A percentile compares a stretch with the other conserved stretches of the same genome.
Evolutionary conservation across 1,140 invertebrate species (phyloP).

Genomic region (Pararge aegeria): DNA sequence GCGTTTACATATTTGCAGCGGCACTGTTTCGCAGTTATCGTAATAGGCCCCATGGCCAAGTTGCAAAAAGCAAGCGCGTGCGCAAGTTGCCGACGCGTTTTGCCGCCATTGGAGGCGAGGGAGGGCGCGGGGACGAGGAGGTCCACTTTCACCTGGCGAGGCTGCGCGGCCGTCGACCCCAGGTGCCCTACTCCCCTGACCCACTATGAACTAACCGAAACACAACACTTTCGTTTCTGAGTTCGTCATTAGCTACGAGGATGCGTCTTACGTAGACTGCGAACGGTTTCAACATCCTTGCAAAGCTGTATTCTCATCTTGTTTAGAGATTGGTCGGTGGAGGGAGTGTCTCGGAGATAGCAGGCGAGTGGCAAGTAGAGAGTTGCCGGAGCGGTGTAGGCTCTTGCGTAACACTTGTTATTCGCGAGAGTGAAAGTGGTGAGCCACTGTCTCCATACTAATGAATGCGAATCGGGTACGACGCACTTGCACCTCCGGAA

Average conservation of each 20-base stretch:
- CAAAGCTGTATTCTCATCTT: constrained; percentile 39
- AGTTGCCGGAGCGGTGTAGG: constrained; percentile 46
- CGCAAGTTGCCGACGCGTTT: constrained; percentile 59
- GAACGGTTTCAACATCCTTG: constrained; percentile 47
- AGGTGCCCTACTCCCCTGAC: constrained; percentile 74
- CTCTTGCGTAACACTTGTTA: constrained; percentile 68
- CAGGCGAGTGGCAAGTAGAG: constrained; percentile 47
- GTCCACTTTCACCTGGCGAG: constrained; percentile 75
- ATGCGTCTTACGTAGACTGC: constrained; percentile 54
- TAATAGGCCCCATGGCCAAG: constrained; percentile 74
- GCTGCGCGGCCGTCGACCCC: constrained; percentile 76
- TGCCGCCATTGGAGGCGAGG: constrained; percentile 51
- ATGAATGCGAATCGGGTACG: constrained; percentile 66
- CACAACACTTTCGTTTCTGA: constrained; percentile 76
- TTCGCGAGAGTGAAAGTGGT: constrained; percentile 74
- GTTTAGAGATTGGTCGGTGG: constrained; percentile 19
- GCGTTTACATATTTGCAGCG: constrained; percentile 60
- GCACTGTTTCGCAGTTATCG: constrained; percentile 67
- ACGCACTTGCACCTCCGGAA: constrained; percentile 54
- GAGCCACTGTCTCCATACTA: constrained; percentile 70
- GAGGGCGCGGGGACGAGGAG: constrained; percentile 55
- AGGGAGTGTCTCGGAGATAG: constrained; percentile 46
- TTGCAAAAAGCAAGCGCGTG: constrained; percentile 75
- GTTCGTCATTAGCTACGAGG: constrained; percentile 64
- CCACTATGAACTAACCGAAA: constrained; percentile 70